These are phyloP conservation scores for Tonatia bakeri DNA, from an alignment of 2,113 vertebrate species.

Conservation along the genomic window DNA sequence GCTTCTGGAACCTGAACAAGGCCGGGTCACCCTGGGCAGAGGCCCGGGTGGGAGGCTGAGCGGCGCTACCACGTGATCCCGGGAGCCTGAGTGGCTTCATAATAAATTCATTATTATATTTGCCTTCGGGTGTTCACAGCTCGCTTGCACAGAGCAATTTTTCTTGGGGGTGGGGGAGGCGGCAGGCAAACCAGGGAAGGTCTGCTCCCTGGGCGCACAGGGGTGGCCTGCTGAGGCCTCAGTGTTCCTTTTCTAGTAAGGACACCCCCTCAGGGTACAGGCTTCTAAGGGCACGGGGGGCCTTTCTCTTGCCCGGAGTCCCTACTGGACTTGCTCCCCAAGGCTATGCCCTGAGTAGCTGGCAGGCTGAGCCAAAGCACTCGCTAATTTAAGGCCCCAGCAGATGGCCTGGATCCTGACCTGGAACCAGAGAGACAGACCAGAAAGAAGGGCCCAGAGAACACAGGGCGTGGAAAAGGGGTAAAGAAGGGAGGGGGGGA, in stretches of 20 bases:
- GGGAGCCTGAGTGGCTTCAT: background rate
- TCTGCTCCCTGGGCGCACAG: background rate
- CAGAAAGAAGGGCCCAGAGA: background rate
- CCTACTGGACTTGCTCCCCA: background rate
- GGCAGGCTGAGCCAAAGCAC: too few relatives aligned
- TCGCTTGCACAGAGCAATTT: background rate
- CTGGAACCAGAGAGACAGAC: background rate
- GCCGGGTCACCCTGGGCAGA: background rate
- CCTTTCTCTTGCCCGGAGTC: background rate
- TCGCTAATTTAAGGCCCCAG: background rate
- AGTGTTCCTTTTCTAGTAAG: background rate
- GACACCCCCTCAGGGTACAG: background rate
- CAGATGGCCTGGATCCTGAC: background rate
- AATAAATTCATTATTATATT: slow-evolving; percentile 67
- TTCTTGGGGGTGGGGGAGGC: background rate
- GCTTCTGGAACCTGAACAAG: background rate
- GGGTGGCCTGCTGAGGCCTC: background rate
- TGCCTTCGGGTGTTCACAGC: background rate
- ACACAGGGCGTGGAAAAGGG: accelerated
- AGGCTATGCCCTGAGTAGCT: background rate
- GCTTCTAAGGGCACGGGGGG: background rate
- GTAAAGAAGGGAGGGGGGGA: accelerated
- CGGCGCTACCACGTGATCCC: background rate
- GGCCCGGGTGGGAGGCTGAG: accelerated
- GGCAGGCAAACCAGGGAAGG: background rate